A percentile compares a stretch with the other conserved stretches of the same genome.
These are phyloP conservation scores for Xiphophorus birchmanni DNA, from an alignment of 2,797 vertebrate genomes.

Conservation along the genomic window DNA sequence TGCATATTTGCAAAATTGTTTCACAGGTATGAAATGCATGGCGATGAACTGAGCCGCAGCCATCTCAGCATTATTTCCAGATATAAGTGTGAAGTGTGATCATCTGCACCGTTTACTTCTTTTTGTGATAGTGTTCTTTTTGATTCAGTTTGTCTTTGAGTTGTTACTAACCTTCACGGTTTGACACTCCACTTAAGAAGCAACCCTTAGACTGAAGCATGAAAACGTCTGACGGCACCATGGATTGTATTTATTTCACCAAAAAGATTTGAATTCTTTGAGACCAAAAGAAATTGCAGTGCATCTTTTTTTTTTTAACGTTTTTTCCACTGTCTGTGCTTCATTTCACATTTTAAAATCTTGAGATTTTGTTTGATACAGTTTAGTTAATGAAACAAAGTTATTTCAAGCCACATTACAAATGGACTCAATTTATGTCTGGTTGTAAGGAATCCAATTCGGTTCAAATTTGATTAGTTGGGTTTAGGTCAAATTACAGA, in stretches of 20 bases:
- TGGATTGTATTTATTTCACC: neutral
- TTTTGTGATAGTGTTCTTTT: slow-evolving; percentile 36
- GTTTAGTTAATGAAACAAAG: neutral
- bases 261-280: neutral
- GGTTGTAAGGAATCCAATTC: neutral
- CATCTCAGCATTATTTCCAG: neutral
- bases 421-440: neutral
- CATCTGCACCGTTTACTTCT: slow-evolving; percentile 27
- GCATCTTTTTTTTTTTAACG: neutral
- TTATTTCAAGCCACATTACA: neutral
- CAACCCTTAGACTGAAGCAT: neutral
- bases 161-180: slow-evolving; percentile 74
- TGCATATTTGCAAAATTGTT: neutral
- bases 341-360: neutral
- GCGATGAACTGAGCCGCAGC: neutral
- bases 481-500: neutral
- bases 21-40: neutral
- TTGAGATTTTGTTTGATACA: neutral
- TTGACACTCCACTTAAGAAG: slow-evolving; percentile 57
- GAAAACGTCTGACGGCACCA: neutral
- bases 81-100: neutral
- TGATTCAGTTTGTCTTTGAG: slow-evolving; percentile 28
- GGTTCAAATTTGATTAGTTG: neutral
- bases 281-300: neutral
- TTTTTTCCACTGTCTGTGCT: neutral